Base-by-base conservation (phyloP, 2,113 vertebrate species). In the Columbina picui region DNA sequence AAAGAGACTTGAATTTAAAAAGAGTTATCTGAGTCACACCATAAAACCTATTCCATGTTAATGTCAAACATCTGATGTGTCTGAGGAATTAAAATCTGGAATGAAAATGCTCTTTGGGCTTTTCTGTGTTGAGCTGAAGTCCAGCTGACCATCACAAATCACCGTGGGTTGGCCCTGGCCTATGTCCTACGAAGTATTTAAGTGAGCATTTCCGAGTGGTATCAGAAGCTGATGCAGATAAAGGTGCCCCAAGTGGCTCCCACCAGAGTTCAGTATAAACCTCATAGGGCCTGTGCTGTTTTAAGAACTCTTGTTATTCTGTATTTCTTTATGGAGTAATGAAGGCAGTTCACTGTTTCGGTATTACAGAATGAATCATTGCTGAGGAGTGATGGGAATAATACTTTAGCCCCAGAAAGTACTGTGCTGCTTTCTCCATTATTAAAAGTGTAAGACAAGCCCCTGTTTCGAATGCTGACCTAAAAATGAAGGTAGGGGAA, bases 131-230 rank as follows among this genome's bases (percentile, higher is more conserved):
- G 55, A 43, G 21, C 18, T 79, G 49, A 83, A 87, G 47, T 36
- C 53, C 19, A 7, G 5, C 19, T 79, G 36, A 25, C 11, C 19
- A 1, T 69, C 50, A 69, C 36, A 74, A 80, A 47, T 8, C 2
- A 3, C 1, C 1, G 6, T 41, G 34, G 19, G 8, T 45, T 74
- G 36, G 39, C 12, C 20, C 41, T 80, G 83, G 13, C 22, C 53
- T 57, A 23, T 63, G 77, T 83, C 68, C 67, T 69, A 25, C 41
- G 11, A 56, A 64, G 27, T 27, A 22, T 23, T 82, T 53, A 52
- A 2, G 0, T 23, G 49, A 55, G 25, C 6, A 0, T 14, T 77
- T 94, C 71, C 1, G 0, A 86, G 15, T 6, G 9, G 10, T 65
- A 67, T 68, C 71, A 34, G 20, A 25, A 60, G 52, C 34, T 36